Evolutionary conservation across 2,113 vertebrate genomes (phyloP).

Genomic region (Petrocephalus zakoni): DNA sequence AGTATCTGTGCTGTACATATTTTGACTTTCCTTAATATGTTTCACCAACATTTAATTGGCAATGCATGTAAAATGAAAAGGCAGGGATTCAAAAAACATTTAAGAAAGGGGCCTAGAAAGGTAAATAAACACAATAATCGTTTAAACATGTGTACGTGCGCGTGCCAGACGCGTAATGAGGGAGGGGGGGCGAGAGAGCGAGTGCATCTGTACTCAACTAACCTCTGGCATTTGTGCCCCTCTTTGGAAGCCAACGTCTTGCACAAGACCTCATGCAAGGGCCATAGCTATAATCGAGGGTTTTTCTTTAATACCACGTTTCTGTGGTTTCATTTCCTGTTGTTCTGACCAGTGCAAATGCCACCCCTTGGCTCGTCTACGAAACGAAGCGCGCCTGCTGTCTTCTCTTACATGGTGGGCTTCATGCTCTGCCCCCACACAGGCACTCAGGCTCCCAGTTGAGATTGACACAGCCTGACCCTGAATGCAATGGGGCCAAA

Average conservation of each 20-base stretch:
- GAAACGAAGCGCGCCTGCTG: background rate
- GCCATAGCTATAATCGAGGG: background rate
- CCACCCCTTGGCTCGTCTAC: background rate
- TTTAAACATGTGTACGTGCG: slow-evolving; percentile 8
- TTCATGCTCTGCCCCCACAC: background rate
- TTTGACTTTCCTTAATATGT: background rate
- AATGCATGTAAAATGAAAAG: slow-evolving; percentile 20
- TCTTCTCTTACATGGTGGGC: background rate
- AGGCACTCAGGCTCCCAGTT: background rate
- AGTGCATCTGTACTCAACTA: slow-evolving; percentile 13
- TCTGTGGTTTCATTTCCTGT: slow-evolving; percentile 36
- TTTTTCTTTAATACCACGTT: slow-evolving; percentile 25
- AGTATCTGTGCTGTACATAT: slow-evolving; percentile 26
- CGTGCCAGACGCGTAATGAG: background rate
- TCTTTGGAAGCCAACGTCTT: slow-evolving; percentile 28
- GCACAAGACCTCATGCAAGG: slow-evolving; percentile 24
- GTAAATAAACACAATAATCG: background rate
- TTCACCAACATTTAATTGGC: background rate
- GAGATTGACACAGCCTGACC: background rate
- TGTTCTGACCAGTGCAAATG: slow-evolving; percentile 12
- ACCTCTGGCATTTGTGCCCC: slow-evolving; percentile 24
- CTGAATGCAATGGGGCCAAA: background rate
- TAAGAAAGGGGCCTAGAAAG: background rate
- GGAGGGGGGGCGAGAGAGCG: no score
- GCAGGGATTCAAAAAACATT: slow-evolving; percentile 6